Evolutionary conservation across 2,113 vertebrate genomes (phyloP), one percentile per base, ranked within the genome.

Genomic region (Ciconia stormi): DNA sequence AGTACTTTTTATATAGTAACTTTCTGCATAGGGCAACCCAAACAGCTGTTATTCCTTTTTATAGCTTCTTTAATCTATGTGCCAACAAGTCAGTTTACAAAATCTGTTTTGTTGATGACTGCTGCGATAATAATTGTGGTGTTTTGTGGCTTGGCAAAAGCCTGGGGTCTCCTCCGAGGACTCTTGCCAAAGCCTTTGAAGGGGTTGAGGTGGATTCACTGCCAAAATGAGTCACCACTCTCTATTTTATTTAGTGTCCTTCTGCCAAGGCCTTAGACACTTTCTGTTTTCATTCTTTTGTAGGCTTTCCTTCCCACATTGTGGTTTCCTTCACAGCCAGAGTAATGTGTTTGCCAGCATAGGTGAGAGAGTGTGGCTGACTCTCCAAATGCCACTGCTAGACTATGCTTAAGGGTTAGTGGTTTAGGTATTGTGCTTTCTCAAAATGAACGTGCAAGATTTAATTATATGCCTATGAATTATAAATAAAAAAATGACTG

Each of bases 271-370:
- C 97, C 98, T 98, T 97, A 98, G 98, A 99, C 98, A 98, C 98
- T 98, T 98, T 99, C 98, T 99, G 98, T 99, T 99, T 99, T 98
- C 98, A 98, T 98, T 98, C 98, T 98, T 98, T 98, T 98, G 97
- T 97, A 97, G 98, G 98, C 97, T 98, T 98, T 98, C 98, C 98
- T 98, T 98, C 98, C 98, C 98, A 98, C 98, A 98, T 98, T 98
- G 98, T 98, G 98, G 98, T 98, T 99, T 98, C 98, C 97, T 98
- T 98, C 98, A 98, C 98, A 98, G 98, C 98, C 98, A 98, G 98
- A 98, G 97, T 88, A 95, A 96, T 96, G 87, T 97, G 93, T 98
- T 98, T 98, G 98, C 98, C 98, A 98, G 98, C 94, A 97, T 98
- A 98, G 98, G 98, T 98, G 98, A 98, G 98, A 98, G 98, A 97